A percentile compares a stretch with the other conserved stretches of the same genome.
These are phyloP conservation scores for Serranus cabrilla DNA, from an alignment of 2,797 vertebrate species.

Conservation along the genomic window DNA sequence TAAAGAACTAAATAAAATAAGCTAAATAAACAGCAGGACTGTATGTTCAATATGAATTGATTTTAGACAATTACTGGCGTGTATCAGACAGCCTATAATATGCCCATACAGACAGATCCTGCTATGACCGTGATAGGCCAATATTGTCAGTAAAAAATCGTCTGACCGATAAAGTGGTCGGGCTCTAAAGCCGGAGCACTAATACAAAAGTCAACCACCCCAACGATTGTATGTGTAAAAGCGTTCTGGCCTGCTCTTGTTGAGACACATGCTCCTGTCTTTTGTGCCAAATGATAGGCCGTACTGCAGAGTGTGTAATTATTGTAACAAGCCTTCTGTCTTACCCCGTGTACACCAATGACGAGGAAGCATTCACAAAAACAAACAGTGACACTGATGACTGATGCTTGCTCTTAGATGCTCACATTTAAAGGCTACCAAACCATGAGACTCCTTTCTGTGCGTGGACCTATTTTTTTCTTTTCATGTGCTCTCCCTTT, in stretches of 20 bases:
- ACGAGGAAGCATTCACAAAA: constrained; percentile 61
- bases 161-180: no score
- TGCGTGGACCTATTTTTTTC: constrained; percentile 25
- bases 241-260: constrained; percentile 50
- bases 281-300: constrained; percentile 73
- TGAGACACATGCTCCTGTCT: constrained; percentile 65
- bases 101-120: no score
- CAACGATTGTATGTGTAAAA: constrained; percentile 46
- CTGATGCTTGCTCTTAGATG: constrained; percentile 43
- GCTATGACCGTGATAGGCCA: no score
- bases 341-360: constrained; percentile 48
- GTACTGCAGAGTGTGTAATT: constrained; percentile 72
- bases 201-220: constrained; percentile 24
- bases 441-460: constrained; percentile 53
- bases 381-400: constrained; percentile 64
- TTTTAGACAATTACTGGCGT: no score
- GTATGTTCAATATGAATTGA: no score
- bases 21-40: no score
- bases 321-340: constrained; percentile 71
- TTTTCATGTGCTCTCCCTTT: constrained; percentile 66
- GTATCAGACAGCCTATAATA: no score
- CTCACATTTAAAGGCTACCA: constrained; percentile 54
- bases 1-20: no score
- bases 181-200: not conserved
- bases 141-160: no score